Base-by-base conservation (phyloP, 2,113 vertebrate species). In the Lepisosteus osseus region DNA sequence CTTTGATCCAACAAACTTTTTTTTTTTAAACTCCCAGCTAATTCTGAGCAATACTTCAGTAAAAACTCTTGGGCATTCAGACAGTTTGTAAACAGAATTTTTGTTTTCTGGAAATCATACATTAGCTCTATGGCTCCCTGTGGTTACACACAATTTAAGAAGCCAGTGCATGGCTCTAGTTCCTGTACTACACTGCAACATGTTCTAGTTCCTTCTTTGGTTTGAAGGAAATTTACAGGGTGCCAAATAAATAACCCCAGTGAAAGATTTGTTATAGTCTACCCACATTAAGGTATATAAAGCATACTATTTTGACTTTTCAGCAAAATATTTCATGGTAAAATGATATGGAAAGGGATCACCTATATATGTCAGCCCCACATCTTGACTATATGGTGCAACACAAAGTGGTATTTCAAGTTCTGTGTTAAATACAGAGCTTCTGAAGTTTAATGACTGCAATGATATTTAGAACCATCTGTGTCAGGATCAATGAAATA, bases 401-500 rank as follows among this genome's bases (percentile, higher is more conserved):
- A 29, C 29, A 29, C 29, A 29, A 29, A 29, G 29, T 79, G 78
- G 73, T 82, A 78, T 86, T 79, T 80, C 76, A 77, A 85, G 79
- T 29, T 29, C 29, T 29, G 29, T 29, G 29, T 29, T 29, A 29
- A 29, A 51, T 9, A 51, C 9, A 6, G 79, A 72, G 17, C 61
- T 42, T 40, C 61, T 42, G 63, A 29, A 64, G 80, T 81, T 74
- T 66, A 78, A 83, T 45, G 75, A 70, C 73, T 70, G 75, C 75
- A 12, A 43, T 67, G 71, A 40, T 82, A 75, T 83, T 86, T 77
- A 67, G 76, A 80, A 75, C 77, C 44, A 44, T 82, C 74, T 66
- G 67, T 74, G 78, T 74, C 66, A 59, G 78, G 75, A 85, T 85
- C 79, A 76, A 82, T 86, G 74, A 79, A 72, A 44, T 69, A 54